Base-by-base conservation (phyloP, 2,113 vertebrate genomes). In the Oenanthe oenanthe region DNA sequence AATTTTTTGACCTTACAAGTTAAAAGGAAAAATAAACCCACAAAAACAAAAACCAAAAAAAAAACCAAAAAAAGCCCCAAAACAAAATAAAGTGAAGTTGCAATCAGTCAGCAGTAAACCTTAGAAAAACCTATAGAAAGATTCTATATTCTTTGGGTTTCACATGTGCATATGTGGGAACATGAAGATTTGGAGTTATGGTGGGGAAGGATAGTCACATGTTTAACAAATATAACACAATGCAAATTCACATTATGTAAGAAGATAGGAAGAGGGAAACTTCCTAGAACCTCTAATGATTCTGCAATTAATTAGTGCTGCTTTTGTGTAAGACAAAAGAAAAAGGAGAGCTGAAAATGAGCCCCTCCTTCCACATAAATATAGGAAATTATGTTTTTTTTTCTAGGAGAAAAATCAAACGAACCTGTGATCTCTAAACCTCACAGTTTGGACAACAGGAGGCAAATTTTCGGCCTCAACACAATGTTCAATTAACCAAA, bases 271-370 rank as follows among this genome's bases (percentile, higher is more conserved):
- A 95, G 47, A 80, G 5, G 42, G 51, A 80, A 92, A 28, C 26
- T 82, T 88, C 45, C 45, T 51, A 88, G 71, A 83, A 58, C 25
- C 20, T 83, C 51, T 28, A 70, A 66, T 34, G 85, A 75, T 90
- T 83, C 75, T 77, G 28, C 43, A 73, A n/a, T 82, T 87, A 42
- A 58, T 82, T 62, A 51, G 15, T 32, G 8, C 51, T 80, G 63
- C 60, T 79, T 79, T 77, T 80, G 21, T 40, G 18, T 34, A 28
- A 66, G 45, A 48, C 58, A 56, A 82, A 92, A 78, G 28, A 61
- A 62, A 67, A 91, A 40, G 6, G 4, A 21, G 25, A 47, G 19
- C 45, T 83, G 65, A 76, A 89, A 94, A 87, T 18, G 0, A 62
- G 10, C 13, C 60, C 25, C 21, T 71, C 28, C 24, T 85, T 79